phyloP scores from a whole-genome alignment of 2,888 invertebrate genomes.

The Stegophylla sp. region DNA sequence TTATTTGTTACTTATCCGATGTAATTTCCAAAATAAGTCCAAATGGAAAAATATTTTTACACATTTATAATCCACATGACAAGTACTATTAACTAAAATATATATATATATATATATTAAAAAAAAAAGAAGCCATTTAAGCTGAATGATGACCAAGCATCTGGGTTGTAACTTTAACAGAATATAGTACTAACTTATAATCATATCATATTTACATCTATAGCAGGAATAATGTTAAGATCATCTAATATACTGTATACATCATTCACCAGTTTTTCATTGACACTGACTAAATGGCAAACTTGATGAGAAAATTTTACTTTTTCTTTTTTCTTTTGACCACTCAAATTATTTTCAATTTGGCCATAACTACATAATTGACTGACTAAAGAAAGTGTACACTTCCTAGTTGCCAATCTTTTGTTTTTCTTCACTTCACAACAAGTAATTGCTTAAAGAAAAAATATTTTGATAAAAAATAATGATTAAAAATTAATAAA shows the following conservation, averaged over 20 bases:
- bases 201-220: constrained; percentile 61
- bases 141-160: no score
- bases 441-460: constrained; percentile 68
- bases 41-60: no score
- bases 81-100: no score
- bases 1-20: no score
- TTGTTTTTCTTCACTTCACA: constrained; percentile 96
- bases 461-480: constrained; percentile 1
- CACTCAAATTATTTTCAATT: constrained; percentile 86
- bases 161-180: no score
- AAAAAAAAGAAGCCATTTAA: no score
- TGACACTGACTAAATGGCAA: constrained; percentile 77
- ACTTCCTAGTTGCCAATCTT: constrained; percentile 93
- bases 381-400: constrained; percentile 90
- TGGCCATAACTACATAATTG: constrained; percentile 93
- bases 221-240: constrained; percentile 64
- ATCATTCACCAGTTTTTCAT: constrained; percentile 73
- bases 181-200: no score
- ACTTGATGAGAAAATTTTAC: constrained; percentile 79
- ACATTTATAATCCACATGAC: no score
- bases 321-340: constrained; percentile 73
- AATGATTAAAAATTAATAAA: background rate
- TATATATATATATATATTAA: no score
- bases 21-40: no score
- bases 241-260: constrained; percentile 68